A percentile compares a stretch with the other conserved stretches of the same genome.
Evolutionary conservation across 2,797 vertebrate genomes (phyloP).

Genomic region (Mormyrops attenuatus): DNA sequence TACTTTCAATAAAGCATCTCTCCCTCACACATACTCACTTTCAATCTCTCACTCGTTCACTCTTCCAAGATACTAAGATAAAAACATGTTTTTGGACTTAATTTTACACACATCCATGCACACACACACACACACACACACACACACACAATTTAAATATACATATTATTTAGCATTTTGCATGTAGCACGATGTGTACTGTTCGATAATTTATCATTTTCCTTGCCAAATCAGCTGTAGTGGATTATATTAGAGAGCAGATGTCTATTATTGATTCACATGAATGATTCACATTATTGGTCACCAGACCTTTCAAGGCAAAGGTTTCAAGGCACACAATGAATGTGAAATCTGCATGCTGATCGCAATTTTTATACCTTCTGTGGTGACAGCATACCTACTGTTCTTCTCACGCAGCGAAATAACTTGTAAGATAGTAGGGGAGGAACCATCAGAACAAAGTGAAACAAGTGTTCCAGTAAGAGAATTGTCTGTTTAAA

Average conservation of each 20-base stretch:
- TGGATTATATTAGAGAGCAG: conserved; percentile 12
- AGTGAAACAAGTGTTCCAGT: neutral
- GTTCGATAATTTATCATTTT: conserved; percentile 17
- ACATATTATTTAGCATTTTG: conserved; percentile 22
- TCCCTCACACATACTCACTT: conserved; percentile 48
- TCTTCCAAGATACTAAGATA: neutral
- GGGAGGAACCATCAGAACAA: neutral
- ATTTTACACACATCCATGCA: neutral
- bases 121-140: neutral
- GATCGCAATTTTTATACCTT: neutral
- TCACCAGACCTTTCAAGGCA: neutral
- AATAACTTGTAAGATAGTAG: neutral
- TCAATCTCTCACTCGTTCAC: neutral
- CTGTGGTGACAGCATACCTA: neutral
- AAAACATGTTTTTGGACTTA: conserved; percentile 10
- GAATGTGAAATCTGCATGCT: conserved; percentile 9
- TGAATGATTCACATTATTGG: conserved; percentile 9
- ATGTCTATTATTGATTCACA: conserved; percentile 16
- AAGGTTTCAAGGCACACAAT: conserved; percentile 7
- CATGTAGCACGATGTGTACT: neutral
- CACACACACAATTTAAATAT: neutral
- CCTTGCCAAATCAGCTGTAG: neutral
- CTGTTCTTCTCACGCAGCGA: neutral
- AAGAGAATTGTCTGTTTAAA: neutral
- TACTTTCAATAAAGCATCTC: conserved; percentile 65